Conservation (phyloP, 37 sponge, comb jelly and placozoan species). For the Aplysina aerophoba region DNA sequence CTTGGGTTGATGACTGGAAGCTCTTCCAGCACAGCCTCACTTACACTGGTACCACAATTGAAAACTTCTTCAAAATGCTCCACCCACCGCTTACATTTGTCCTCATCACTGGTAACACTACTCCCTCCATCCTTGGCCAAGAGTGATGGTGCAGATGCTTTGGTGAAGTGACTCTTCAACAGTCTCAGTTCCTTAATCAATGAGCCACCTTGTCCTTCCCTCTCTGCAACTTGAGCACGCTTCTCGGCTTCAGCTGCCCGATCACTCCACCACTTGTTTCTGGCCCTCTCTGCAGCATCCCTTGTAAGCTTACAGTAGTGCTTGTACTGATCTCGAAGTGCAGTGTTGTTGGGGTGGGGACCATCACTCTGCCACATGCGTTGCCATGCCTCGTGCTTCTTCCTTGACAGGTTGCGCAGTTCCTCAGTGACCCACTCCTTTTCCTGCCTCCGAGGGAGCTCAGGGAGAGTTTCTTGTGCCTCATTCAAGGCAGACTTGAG, state of each 20-base stretch:
- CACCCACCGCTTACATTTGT: slow-evolving; percentile 15
- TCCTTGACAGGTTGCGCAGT: slow-evolving; percentile 20
- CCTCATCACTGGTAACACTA: slow-evolving; percentile 17
- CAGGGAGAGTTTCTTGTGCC: background rate
- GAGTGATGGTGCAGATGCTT: background rate
- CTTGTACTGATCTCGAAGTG: background rate
- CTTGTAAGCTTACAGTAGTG: background rate
- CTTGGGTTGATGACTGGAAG: slow-evolving; percentile 8
- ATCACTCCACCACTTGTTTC: slow-evolving; percentile 16
- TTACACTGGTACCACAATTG: slow-evolving; percentile 7
- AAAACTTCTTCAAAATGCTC: slow-evolving; percentile 16
- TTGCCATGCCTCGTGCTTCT: slow-evolving; percentile 1
- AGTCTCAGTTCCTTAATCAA: slow-evolving; percentile 24
- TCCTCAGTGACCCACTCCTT: slow-evolving; percentile 17
- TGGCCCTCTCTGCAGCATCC: slow-evolving; percentile 2
- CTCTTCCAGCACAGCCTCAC: background rate
- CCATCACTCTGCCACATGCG: slow-evolving; percentile 3
- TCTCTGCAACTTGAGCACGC: background rate
- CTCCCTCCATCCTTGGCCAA: slow-evolving; percentile 7
- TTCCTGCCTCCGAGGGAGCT: background rate
- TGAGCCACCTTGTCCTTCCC: background rate
- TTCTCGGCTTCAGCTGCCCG: slow-evolving; percentile 24
- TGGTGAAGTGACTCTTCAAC: slow-evolving; percentile 20
- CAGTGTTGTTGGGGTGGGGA: background rate
- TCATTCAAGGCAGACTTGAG: slow-evolving; percentile 11